Percentiles rank a stretch among this genome's conserved stretches.
Evolutionary conservation across 2,888 invertebrate genomes (phyloP).

Genomic region (Brachypalpus laphriformis): DNA sequence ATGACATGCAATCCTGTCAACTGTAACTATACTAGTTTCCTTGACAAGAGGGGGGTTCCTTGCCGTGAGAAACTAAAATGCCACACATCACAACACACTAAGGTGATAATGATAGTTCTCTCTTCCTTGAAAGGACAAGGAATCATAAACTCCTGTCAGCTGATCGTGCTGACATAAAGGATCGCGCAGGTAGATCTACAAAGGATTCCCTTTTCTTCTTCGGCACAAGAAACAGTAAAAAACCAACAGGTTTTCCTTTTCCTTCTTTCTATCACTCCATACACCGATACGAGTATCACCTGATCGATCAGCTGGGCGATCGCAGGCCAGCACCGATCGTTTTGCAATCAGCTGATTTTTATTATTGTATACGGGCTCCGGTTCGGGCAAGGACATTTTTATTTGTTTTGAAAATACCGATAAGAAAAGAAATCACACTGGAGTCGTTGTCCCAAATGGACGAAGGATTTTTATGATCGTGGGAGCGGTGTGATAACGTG

Average conservation of each 20-base stretch:
- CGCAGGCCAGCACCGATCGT: slow-evolving; percentile 15
- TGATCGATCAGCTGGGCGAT: slow-evolving; percentile 61
- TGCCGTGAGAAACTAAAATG: slow-evolving; percentile 59
- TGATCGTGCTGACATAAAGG: slow-evolving; percentile 14
- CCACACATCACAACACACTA: background rate
- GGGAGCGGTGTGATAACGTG: slow-evolving; percentile 52
- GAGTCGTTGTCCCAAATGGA: background rate
- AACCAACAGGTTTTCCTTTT: slow-evolving; percentile 41
- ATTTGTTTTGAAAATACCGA: slow-evolving; percentile 36
- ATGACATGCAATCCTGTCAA: slow-evolving; percentile 46
- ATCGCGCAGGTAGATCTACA: slow-evolving; percentile 28
- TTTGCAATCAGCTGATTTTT: slow-evolving; percentile 66
- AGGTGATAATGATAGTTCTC: background rate
- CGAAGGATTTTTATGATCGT: slow-evolving; percentile 52
- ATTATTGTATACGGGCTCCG: slow-evolving; percentile 46
- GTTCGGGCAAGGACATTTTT: slow-evolving; percentile 14
- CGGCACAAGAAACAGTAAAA: background rate
- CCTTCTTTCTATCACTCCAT: slow-evolving; percentile 20
- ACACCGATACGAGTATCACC: slow-evolving; percentile 28
- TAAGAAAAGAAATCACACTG: slow-evolving; percentile 27
- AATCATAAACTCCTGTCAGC: slow-evolving; percentile 14
- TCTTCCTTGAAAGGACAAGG: background rate
- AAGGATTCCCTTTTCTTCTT: background rate
- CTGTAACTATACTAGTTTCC: slow-evolving; percentile 44
- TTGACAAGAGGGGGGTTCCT: slow-evolving; percentile 37